Evolutionary conservation across 2,888 invertebrate species (phyloP), one percentile per base, ranked within the genome.

Genomic region (Rhogogaster chlorosoma): DNA sequence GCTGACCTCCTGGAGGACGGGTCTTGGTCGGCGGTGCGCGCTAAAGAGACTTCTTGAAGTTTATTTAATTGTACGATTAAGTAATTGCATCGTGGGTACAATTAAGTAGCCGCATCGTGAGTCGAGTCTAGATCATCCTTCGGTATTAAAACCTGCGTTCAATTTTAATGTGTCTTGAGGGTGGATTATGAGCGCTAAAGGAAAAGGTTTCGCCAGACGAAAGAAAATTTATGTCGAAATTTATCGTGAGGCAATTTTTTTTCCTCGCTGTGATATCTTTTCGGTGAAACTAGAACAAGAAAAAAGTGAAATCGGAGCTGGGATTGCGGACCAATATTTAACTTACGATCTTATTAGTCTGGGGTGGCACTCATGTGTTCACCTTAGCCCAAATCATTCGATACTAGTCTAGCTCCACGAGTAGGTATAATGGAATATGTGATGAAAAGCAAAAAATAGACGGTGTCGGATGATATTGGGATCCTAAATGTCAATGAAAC

Each of bases 1-100:
- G 88, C 87, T 88, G 88, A 88, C 88, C 88, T 87, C 87, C 85
- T 84, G 85, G 85, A 86, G 88, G 86, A 86, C 87, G 88, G 87
- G 87, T 87, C 83, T 49, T 83, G 38, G 80, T 80, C 57, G 80
- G 36, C 57, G 80, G 80, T 80, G 80, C 42, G 64, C 80, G 80
- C 15, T 80, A 64, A 80, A 80, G 38, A 61, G 80, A 80, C 36
- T 80, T 29, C 64, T 83, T 49, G 18, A 83, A 70, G 36, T 67
- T 83, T 67, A 83, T 83, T 67, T 83, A 64, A 83, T 83, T 70
- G 83, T 83, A 83, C 83, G 70, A 83, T 70, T 67, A 83, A 64
- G 83, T 29, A 83, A 83, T 80, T 80, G 80, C 80, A 61, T 36
- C 61, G 32, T 80, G 38, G 61, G 22, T 80, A 36, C 80, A 80